Conservation (phyloP, 2,797 vertebrate genomes). For the Glyptemys insculpta region DNA sequence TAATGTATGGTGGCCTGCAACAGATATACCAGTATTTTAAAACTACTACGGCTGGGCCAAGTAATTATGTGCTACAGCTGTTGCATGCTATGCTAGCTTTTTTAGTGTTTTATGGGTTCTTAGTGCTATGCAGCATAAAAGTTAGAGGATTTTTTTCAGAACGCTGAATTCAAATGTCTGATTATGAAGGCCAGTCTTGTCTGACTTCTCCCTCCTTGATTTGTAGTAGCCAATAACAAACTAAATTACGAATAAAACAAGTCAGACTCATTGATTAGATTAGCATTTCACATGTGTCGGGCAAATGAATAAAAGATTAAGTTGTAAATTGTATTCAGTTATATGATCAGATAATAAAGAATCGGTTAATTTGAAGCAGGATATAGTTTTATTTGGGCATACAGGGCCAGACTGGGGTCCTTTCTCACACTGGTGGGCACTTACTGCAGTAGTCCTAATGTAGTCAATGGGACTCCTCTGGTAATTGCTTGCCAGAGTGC, state of each 20-base stretch:
- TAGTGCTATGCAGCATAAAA: conserved; percentile 29
- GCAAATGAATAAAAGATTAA: conserved; percentile 45
- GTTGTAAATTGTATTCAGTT: not conserved
- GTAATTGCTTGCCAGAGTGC: not conserved
- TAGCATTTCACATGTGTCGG: not conserved
- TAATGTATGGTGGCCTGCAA: conserved; percentile 74
- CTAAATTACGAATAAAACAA: not conserved
- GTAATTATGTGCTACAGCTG: conserved; percentile 65
- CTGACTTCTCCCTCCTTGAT: conserved; percentile 5
- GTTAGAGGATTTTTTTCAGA: conserved; percentile 4
- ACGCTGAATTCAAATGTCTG: not conserved
- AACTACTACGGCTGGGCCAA: conserved; percentile 58
- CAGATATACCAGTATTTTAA: conserved; percentile 59
- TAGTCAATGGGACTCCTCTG: not conserved
- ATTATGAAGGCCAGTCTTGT: not conserved
- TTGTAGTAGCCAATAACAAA: conserved; percentile 8
- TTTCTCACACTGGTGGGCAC: not conserved
- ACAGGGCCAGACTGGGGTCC: not conserved
- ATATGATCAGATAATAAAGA: conserved; percentile 45
- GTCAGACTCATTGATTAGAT: conserved; percentile 26
- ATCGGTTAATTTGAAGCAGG: conserved; percentile 51
- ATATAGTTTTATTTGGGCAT: not conserved
- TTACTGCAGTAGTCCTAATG: not conserved
- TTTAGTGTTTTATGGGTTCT: conserved; percentile 9
- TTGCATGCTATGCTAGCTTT: conserved; percentile 36